Conservation (phyloP, 1,140 invertebrate species). For the Cherax quadricarinatus region DNA sequence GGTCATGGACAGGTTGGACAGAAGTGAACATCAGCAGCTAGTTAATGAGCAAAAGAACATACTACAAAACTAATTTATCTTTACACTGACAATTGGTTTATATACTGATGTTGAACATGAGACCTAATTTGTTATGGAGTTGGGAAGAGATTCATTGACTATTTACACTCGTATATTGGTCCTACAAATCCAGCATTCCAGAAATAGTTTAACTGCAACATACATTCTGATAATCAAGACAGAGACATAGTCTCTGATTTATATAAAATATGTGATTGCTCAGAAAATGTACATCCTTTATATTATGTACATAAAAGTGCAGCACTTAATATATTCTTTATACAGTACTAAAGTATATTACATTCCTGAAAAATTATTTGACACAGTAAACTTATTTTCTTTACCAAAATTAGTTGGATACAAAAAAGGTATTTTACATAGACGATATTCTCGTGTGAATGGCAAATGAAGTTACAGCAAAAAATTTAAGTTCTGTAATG, state of each 20-base stretch:
- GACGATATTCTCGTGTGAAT: too few species aligned
- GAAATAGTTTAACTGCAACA: constrained; percentile 7
- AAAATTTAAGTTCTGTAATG: too few species aligned
- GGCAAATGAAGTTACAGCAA: too few species aligned
- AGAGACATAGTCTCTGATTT: not conserved
- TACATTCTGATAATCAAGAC: not conserved
- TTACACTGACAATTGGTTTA: not conserved
- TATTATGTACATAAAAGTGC: not conserved
- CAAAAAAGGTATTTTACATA: too few species aligned
- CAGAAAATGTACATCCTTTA: not conserved
- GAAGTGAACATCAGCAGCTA: not conserved
- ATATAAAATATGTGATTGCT: constrained; percentile 17
- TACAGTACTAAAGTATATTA: not conserved
- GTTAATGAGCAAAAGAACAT: not conserved
- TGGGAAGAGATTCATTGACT: too few species aligned
- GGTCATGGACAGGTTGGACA: not conserved
- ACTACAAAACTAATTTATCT: not conserved
- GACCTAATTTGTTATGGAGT: not conserved
- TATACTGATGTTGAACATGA: not conserved
- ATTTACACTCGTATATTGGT: not conserved
- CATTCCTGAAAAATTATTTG: not conserved
- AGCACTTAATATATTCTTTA: not conserved
- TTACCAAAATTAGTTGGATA: not conserved
- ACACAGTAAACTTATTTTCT: not conserved
- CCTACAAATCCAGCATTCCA: constrained; percentile 28